Base-by-base conservation (phyloP, 2,797 vertebrate species). In the Falco concolor region DNA sequence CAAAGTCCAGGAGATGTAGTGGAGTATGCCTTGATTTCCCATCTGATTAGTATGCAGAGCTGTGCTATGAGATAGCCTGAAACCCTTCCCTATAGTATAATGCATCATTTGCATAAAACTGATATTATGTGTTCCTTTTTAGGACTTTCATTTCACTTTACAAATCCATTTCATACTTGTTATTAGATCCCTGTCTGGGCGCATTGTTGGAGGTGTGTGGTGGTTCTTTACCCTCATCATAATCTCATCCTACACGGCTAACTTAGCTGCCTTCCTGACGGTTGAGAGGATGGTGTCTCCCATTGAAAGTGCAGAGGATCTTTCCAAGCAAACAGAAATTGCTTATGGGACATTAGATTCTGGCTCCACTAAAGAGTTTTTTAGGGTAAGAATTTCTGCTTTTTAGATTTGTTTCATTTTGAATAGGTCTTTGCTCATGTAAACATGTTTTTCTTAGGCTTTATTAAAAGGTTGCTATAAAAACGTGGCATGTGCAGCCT, bases 151-250 rank as follows among this genome's bases (percentile, higher is more conserved):
- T 98, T 98, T 98, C 93, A 95, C 96, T 97, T 98, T 98, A 97
- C 94, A 97, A 98, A 98, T 98, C 95, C 96, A 97, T 98, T 96
- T 98, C 98, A 97, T 98, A 97, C 98, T 98, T 98, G 97, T 98
- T 98, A 98, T 96, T 96, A 99, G 99, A 98, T 99, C 99, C 97
- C 98, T 99, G 96, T 99, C 99, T 96, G 99, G 99, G 56, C 99
- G 99, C 91, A 99, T 99, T 96, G 99, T 99, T 95, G 99, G 99
- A 94, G 99, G 99, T 77, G 99, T 99, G 87, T 99, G 99, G 99
- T 99, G 99, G 99, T 99, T 99, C 98, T 99, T 99, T 98, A 99
- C 99, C 97, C 98, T 99, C 96, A 99, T 99, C 98, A 99, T 99
- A 98, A 99, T 99, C 98, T 99, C 99, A 95, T 99, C 99, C 97